Evolutionary conservation across 2,797 vertebrate species (phyloP), one percentile per base, ranked within the genome.

Genomic region (Cossypha caffra): DNA sequence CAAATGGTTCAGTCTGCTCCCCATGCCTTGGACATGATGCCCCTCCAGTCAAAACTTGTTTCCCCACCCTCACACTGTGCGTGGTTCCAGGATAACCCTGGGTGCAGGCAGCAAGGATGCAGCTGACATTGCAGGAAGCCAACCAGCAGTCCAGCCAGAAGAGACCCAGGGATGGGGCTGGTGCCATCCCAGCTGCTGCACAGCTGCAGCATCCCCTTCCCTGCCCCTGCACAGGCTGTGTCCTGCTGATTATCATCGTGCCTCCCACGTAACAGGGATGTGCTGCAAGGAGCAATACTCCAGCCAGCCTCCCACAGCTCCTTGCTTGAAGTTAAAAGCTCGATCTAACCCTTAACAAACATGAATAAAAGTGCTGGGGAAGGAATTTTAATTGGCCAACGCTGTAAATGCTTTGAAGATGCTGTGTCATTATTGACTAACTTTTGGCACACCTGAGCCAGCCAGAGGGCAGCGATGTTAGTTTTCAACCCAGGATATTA

Each of bases 371-470:
- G 47, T 84, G 58, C 69, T 63, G 54, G 77, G 58, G 59, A 95
- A 94, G 73, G 96, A 93, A 97, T 97, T 97, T 96, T 95, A 96
- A 95, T 95, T 96, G 93, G 89, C 62, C 52, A 31, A 26, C 66
- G 11, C 59, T 43, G 67, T 50, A 83, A 96, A 52, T 0, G 26
- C 92, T 97, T 97, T 96, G 96, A 95, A 97, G 94, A 31, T 94
- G 93, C 95, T 96, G 93, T 89, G 93, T 96, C 95, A 96, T 95
- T 96, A 93, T 78, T 94, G 94, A 95, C 90, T 92, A 51, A 72
- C 57, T 94, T 86, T 91, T 79, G 81, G 85, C 78, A 66, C 87
- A 96, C 92, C 95, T 90, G 92, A 96, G 89, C 82, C 85, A 86
- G 87, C 85, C 95, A 95, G 86, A 93, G 94, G 85, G 87, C 73